Evolutionary conservation across 1,140 invertebrate genomes (phyloP), one percentile per base, ranked within the genome.

Genomic region (Carposina sasakii): DNA sequence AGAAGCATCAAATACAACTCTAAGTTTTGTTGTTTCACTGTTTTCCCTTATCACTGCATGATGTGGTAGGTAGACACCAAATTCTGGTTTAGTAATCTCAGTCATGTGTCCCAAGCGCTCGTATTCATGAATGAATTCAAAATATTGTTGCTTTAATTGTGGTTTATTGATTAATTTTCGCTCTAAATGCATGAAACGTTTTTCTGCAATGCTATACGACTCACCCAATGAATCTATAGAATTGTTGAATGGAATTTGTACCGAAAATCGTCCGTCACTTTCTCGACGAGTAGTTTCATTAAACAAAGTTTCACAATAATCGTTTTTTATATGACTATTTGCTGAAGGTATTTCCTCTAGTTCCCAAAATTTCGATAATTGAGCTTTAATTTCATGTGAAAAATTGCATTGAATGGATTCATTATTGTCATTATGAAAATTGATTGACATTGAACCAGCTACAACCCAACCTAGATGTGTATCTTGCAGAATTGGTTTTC

Each of bases 61-160:
- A 33, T 33, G 30, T 3, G 30, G 30, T 13, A 33, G n/a, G n/a
- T n/a, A n/a, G n/a, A n/a, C n/a, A 16, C 26, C 33, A 26, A 28
- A 23, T 43, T 22, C 26, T 44, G 22, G 31, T 8, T 30, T 24
- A 15, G 22, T 12, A n/a, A 40, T 28, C 28, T 54, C 47, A 36
- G 48, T 50, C 70, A 83, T 78, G 48, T 83, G 78, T 21, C 67
- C 70, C 3, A 85, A 30, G 0, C 42, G 13, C 21, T 71, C 26
- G 46, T 82, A 85, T 52, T 85, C 78, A 2, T 47, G 12, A 55
- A 85, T 71, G 44, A 74, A 79, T 23, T 62, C 16, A 0, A 42
- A 26, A 45, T 82, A 85, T 20, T 49, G 23, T 5, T 52, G 8
- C 39, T 58, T 54, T 15, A 81, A 56, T 3, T 48, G 40, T 9